These are phyloP conservation scores for Trichogramma evanescens DNA, from an alignment of 2,888 invertebrate species.

Conservation along the genomic window DNA sequence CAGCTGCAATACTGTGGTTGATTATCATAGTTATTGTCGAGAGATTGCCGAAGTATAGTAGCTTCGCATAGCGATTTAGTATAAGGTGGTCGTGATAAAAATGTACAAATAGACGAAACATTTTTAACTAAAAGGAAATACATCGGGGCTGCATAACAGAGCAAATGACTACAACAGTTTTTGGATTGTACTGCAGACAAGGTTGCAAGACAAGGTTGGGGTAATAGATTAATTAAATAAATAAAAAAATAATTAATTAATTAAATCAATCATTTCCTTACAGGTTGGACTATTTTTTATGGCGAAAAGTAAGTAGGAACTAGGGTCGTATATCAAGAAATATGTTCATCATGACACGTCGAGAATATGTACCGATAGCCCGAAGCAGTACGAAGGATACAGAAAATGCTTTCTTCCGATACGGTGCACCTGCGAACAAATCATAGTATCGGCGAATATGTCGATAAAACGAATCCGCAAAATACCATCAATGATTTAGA, in stretches of 20 bases:
- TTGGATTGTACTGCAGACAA: background rate
- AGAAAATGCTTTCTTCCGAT: background rate
- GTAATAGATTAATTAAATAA: too few species aligned
- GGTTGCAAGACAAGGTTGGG: too few species aligned
- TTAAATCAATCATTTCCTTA: too few species aligned
- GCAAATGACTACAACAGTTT: constrained; percentile 1
- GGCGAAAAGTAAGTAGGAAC: constrained; percentile 13
- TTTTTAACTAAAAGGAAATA: constrained; percentile 22
- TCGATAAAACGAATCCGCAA: background rate
- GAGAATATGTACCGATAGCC: constrained; percentile 1
- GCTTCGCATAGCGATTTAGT: too few species aligned
- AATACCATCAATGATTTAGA: constrained; percentile 13
- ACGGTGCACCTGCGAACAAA: constrained; percentile 10
- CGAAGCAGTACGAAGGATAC: background rate
- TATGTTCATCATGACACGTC: constrained; percentile 1
- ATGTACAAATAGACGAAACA: constrained; percentile 21
- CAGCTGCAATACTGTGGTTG: too few species aligned
- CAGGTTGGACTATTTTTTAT: background rate
- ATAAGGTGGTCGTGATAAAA: constrained; percentile 15
- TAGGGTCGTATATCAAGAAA: constrained; percentile 13
- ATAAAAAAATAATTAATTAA: too few species aligned
- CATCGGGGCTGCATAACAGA: constrained; percentile 14
- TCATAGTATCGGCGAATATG: constrained; percentile 11
- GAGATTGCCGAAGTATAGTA: too few species aligned
- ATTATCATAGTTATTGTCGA: too few species aligned